These are phyloP conservation scores for Drosophila obscura DNA, from an alignment of 1,140 invertebrate genomes.

Conservation along the genomic window DNA sequence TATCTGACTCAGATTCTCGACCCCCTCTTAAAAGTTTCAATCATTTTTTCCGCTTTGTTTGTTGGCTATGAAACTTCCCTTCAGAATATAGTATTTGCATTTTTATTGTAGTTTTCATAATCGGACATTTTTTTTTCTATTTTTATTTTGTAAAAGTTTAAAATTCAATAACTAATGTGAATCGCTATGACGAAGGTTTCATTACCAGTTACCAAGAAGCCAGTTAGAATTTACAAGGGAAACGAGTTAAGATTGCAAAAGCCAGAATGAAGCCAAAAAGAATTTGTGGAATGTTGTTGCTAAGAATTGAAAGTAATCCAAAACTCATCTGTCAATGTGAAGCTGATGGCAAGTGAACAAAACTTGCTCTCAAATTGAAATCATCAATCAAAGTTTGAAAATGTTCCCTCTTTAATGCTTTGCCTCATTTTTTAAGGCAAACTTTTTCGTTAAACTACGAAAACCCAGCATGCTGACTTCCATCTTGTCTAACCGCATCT, in stretches of 20 bases:
- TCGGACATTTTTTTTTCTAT: constrained; percentile 65
- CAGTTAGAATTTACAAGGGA: neutral
- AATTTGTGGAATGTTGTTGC: too few relatives aligned
- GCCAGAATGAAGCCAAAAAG: too few relatives aligned
- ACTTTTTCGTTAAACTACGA: constrained; percentile 2
- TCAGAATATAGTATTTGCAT: constrained; percentile 71
- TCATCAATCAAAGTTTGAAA: constrained; percentile 64
- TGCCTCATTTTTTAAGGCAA: neutral
- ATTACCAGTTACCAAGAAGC: constrained; percentile 16
- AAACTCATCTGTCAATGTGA: constrained; percentile 48
- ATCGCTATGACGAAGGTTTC: constrained; percentile 4
- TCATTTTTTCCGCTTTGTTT: constrained; percentile 15
- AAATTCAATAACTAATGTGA: constrained; percentile 44
- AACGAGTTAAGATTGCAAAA: neutral
- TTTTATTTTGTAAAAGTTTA: constrained; percentile 35
- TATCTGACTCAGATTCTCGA: constrained; percentile 57
- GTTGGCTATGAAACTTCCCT: constrained; percentile 55
- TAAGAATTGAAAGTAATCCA: constrained; percentile 31
- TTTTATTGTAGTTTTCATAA: constrained; percentile 77
- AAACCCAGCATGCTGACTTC: constrained; percentile 5
- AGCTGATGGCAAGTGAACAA: constrained; percentile 25
- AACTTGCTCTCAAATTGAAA: constrained; percentile 60
- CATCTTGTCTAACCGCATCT: constrained; percentile 48
- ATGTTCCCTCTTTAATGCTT: constrained; percentile 8
- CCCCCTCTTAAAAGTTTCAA: constrained; percentile 40